Evolutionary conservation across 2,888 invertebrate genomes (phyloP).

Genomic region (Callyntrura guangdongensis): DNA sequence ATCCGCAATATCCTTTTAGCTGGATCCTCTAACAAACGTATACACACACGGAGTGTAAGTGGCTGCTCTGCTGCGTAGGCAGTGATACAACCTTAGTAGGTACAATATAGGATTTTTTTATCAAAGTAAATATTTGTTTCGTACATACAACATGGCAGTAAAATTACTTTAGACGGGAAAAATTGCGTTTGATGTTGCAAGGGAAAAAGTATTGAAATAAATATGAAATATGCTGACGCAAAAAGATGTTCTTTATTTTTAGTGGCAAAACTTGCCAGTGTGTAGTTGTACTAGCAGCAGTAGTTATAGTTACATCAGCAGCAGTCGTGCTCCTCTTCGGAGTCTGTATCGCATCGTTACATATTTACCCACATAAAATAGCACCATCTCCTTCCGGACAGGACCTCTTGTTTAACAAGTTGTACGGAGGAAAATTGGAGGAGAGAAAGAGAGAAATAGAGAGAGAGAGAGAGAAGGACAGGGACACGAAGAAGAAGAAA

Average conservation of each 20-base stretch:
- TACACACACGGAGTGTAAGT: not conserved
- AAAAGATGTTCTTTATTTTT: constrained; percentile 43
- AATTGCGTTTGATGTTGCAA: constrained; percentile 54
- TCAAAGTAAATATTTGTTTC: constrained; percentile 55
- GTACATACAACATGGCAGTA: constrained; percentile 26
- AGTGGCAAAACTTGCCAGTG: too few relatives aligned
- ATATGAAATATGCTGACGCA: constrained; percentile 60
- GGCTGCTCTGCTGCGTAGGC: not conserved
- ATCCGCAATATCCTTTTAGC: not conserved
- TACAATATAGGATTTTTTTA: not conserved
- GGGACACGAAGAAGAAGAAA: too few relatives aligned
- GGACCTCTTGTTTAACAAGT: constrained; percentile 43
- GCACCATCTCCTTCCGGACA: constrained; percentile 21
- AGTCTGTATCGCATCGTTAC: constrained; percentile 1
- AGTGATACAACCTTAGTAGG: not conserved
- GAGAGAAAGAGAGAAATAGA: not conserved
- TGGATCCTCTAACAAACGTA: not conserved
- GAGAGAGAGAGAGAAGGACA: too few relatives aligned
- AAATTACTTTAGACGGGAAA: constrained; percentile 39
- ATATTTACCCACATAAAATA: constrained; percentile 40
- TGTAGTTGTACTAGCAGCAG: not conserved
- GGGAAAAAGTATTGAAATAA: constrained; percentile 57
- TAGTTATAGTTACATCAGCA: not conserved
- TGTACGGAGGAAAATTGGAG: not conserved
- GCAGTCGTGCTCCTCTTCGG: not conserved